Evolutionary conservation across 2,113 vertebrate species (phyloP).

Genomic region (Sinocyclocheilus rhinocerous): DNA sequence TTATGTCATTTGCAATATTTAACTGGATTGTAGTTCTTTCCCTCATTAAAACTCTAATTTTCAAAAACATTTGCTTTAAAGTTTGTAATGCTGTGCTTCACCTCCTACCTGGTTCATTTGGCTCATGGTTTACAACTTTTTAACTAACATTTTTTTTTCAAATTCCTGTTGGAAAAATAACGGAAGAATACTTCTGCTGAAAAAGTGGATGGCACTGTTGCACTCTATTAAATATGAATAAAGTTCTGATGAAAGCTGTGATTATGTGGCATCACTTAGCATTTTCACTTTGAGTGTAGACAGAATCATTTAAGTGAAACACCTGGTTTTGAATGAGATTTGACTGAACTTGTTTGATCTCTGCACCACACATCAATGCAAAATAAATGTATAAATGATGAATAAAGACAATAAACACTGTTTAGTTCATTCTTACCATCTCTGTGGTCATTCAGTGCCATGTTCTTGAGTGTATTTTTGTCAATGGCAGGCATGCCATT

Average conservation of each 20-base stretch:
- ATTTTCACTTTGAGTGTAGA: background rate
- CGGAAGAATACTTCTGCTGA: background rate
- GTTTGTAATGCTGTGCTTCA: background rate
- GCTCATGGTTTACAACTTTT: background rate
- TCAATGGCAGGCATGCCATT: conserved; percentile 76
- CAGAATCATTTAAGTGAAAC: background rate
- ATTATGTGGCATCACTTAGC: background rate
- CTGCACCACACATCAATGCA: background rate
- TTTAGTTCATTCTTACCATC: conserved; percentile 77
- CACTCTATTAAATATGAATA: background rate
- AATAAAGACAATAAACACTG: background rate
- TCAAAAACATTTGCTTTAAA: background rate
- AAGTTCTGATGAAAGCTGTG: background rate
- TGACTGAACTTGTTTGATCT: background rate
- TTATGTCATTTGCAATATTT: background rate
- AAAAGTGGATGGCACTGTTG: background rate
- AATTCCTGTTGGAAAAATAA: background rate
- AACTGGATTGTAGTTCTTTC: background rate
- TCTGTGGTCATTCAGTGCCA: conserved; percentile 79
- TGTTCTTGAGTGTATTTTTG: conserved; percentile 79
- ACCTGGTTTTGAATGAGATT: background rate
- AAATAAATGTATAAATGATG: background rate
- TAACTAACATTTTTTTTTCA: background rate
- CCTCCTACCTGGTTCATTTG: background rate
- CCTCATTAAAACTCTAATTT: background rate